phyloP scores from a whole-genome alignment of 2,113 vertebrate genomes.

The Scartelaos histophorus region DNA sequence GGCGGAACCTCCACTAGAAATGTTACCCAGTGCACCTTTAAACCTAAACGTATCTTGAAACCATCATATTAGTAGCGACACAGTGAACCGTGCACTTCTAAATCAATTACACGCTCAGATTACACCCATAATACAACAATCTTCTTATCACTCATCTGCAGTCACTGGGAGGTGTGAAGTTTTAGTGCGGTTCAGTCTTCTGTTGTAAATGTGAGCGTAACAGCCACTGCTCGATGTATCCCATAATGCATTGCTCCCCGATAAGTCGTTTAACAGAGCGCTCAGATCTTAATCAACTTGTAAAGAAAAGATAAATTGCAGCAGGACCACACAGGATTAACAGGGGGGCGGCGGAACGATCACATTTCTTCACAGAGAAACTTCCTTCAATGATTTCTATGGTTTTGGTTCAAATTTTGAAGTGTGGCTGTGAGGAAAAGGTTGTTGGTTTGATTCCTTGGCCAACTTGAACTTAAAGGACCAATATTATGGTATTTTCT shows the following conservation, averaged over 20 bases:
- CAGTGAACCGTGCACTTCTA: not conserved
- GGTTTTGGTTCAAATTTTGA: not conserved
- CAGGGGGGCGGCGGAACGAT: not conserved
- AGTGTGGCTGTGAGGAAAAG: too few species aligned
- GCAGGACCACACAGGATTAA: not conserved
- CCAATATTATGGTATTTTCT: too few species aligned
- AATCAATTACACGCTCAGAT: slow-evolving; percentile 2
- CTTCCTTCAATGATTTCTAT: not conserved
- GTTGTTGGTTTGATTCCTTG: too few species aligned
- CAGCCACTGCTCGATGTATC: not conserved
- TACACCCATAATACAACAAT: not conserved
- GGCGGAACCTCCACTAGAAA: too few species aligned
- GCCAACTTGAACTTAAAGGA: too few species aligned
- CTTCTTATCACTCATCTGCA: not conserved
- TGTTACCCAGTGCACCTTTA: too few species aligned
- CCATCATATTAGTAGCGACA: not conserved
- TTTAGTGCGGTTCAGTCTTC: not conserved
- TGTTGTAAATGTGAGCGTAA: not conserved
- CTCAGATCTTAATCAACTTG: slow-evolving; percentile 23
- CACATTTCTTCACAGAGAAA: not conserved
- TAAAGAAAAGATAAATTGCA: slow-evolving; percentile 23
- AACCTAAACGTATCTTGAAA: too few species aligned
- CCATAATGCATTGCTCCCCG: slow-evolving; percentile 14
- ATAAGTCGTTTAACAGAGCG: slow-evolving; percentile 28
- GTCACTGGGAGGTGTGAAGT: not conserved